Percentiles rank a stretch among this genome's conserved stretches.
phyloP scores from a whole-genome alignment of 30 jellyfish, hydroid and myxozoan species.

The Aurelia aurita complex sp. Pacific region DNA sequence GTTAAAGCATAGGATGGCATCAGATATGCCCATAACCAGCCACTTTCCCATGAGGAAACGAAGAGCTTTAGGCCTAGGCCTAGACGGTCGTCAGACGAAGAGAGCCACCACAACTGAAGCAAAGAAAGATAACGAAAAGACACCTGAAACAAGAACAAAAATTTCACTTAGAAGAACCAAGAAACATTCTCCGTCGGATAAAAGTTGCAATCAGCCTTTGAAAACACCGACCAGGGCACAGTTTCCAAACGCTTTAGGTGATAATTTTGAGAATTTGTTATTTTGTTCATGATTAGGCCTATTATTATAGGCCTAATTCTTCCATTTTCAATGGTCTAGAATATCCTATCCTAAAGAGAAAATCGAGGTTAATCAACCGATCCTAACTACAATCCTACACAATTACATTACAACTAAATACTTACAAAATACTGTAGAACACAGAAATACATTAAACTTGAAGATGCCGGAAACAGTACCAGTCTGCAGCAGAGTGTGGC shows the following conservation, averaged over 20 bases:
- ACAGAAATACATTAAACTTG: too few species aligned
- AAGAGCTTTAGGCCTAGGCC: constrained; percentile 49
- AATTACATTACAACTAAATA: too few species aligned
- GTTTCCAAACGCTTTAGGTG: constrained; percentile 41
- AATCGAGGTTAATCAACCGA: too few species aligned
- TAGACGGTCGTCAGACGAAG: background rate
- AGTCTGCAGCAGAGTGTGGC: too few species aligned
- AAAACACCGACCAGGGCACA: constrained; percentile 58
- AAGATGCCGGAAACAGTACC: too few species aligned
- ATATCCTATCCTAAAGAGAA: too few species aligned
- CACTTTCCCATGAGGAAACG: constrained; percentile 63
- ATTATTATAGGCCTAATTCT: too few species aligned
- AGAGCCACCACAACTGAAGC: constrained; percentile 6
- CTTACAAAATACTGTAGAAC: too few species aligned
- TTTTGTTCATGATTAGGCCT: too few species aligned
- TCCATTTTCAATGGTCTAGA: too few species aligned
- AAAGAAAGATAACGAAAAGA: background rate
- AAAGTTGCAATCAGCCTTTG: constrained; percentile 19
- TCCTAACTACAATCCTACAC: too few species aligned
- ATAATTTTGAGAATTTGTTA: too few species aligned
- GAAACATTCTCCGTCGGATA: constrained; percentile 18
- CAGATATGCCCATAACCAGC: constrained; percentile 40
- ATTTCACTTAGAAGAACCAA: constrained; percentile 9
- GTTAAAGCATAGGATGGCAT: constrained; percentile 14
- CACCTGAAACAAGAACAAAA: constrained; percentile 9